phyloP scores from a whole-genome alignment of 2,113 vertebrate species.

The Aegithalos caudatus region DNA sequence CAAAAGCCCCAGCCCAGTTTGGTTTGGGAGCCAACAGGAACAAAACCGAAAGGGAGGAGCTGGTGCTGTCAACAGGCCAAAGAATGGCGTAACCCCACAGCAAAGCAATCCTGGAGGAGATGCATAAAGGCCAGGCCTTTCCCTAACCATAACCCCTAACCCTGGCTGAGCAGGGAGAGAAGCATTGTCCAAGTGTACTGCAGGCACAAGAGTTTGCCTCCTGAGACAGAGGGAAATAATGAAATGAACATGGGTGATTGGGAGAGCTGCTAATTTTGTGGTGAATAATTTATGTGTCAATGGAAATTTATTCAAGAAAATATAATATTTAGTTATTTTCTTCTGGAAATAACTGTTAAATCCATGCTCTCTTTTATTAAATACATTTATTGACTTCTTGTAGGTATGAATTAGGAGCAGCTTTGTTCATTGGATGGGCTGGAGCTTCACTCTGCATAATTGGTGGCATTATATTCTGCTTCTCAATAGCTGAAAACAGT shows the following conservation, averaged over 20 bases:
- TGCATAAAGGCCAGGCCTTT: neutral
- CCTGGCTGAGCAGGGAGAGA: neutral
- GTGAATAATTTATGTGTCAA: neutral
- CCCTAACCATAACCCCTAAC: neutral
- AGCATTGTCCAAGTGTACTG: neutral
- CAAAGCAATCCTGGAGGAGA: neutral
- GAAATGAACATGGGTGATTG: fast-evolving
- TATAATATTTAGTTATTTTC: neutral
- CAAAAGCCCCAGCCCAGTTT: neutral
- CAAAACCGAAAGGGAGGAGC: neutral
- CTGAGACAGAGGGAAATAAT: neutral
- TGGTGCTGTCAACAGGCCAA: fast-evolving
- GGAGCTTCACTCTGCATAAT: constrained; percentile 87
- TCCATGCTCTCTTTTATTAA: neutral
- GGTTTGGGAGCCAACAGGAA: neutral
- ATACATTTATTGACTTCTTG: constrained; percentile 17
- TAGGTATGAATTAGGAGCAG: constrained; percentile 93
- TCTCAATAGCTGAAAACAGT: constrained; percentile 74
- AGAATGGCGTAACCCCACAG: fast-evolving
- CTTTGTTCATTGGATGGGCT: constrained; percentile 92
- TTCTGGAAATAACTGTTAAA: neutral
- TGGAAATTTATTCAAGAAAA: neutral
- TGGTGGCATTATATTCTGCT: constrained; percentile 84
- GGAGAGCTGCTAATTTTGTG: neutral
- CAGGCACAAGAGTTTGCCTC: neutral